Percentiles rank a stretch among this genome's conserved stretches.
Evolutionary conservation across 2,797 vertebrate species (phyloP).

Genomic region (Sebastiscus tertius): DNA sequence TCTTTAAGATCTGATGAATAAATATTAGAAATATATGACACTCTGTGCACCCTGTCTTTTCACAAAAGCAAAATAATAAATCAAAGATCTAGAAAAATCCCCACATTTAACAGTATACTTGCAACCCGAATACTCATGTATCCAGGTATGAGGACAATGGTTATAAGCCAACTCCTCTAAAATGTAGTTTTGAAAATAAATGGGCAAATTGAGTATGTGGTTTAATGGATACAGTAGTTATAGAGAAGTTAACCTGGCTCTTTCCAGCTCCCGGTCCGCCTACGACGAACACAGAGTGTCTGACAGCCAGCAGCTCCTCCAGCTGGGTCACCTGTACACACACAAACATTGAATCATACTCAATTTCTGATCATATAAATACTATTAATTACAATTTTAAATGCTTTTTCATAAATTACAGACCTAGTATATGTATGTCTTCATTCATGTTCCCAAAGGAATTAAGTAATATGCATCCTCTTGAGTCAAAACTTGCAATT

Average conservation of each 20-base stretch:
- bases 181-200: neutral
- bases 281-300: slow-evolving; percentile 84
- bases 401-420: neutral
- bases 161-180: neutral
- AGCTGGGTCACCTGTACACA: slow-evolving; percentile 82
- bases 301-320: slow-evolving; percentile 82
- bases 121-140: neutral
- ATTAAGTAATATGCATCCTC: neutral
- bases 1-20: slow-evolving; percentile 81
- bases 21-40: neutral
- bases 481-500: neutral
- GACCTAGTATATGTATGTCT: neutral
- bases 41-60: neutral
- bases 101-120: neutral
- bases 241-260: slow-evolving; percentile 78
- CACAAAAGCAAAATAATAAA: neutral
- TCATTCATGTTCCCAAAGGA: neutral
- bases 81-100: neutral
- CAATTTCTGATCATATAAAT: neutral
- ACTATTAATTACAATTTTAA: neutral
- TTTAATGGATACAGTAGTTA: neutral
- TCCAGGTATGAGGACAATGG: neutral
- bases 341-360: neutral
- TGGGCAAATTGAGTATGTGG: neutral
- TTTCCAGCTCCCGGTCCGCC: slow-evolving; percentile 85